These are phyloP conservation scores for Porphyrio hochstetteri DNA, from an alignment of 2,113 vertebrate genomes.

Conservation along the genomic window DNA sequence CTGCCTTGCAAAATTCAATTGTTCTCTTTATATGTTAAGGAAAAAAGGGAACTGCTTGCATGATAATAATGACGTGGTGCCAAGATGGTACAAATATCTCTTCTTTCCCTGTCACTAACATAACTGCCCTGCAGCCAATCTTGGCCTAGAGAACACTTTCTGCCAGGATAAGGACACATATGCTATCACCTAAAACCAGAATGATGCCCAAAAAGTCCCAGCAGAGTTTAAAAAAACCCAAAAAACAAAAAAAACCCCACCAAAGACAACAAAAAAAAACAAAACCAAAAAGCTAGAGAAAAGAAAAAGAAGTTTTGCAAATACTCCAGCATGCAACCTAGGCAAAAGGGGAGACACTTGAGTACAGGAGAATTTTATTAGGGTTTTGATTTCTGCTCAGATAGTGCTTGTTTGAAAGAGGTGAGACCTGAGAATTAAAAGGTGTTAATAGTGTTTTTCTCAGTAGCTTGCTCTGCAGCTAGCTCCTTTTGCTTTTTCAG, in stretches of 20 bases:
- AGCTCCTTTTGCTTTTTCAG: not conserved
- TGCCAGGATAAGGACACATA: not conserved
- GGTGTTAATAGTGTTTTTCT: not conserved
- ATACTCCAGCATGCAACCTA: not conserved
- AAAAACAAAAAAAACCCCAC: not conserved
- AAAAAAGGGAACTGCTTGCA: slow-evolving; percentile 9
- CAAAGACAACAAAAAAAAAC: too few relatives aligned
- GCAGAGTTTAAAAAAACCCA: not conserved
- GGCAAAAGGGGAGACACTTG: not conserved
- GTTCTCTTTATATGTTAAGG: slow-evolving; percentile 63
- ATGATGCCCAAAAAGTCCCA: not conserved
- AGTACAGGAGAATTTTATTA: not conserved
- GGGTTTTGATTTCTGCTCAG: not conserved
- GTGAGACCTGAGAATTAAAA: not conserved
- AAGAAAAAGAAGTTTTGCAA: not conserved
- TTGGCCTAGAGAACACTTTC: not conserved
- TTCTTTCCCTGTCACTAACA: not conserved
- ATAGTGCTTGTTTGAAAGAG: not conserved
- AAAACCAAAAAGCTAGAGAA: not conserved
- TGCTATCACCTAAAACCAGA: not conserved
- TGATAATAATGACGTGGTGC: slow-evolving; percentile 39
- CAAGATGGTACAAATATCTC: not conserved
- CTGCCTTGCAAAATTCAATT: slow-evolving; percentile 67
- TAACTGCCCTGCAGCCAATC: not conserved
- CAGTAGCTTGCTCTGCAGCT: not conserved